Base-by-base conservation (phyloP, 2,113 vertebrate genomes). In the Arizona elegans region DNA sequence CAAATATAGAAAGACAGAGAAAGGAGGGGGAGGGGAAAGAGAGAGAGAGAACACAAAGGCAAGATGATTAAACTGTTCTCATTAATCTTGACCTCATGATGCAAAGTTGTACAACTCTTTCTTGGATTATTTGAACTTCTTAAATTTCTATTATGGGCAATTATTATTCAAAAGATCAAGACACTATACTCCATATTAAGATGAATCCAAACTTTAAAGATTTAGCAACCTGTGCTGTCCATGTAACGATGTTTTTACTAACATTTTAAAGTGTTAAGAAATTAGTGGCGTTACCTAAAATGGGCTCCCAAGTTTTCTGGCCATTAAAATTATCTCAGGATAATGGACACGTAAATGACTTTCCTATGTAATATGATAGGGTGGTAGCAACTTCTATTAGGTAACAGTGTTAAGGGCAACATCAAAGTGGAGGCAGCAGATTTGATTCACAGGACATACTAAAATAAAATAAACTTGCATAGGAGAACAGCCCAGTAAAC, bases 11-110 rank as follows among this genome's bases (percentile, higher is more conserved):
- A 70, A 85, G 56, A 29, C 2, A 0, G 47, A 53, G 87, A 90
- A 59, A 91, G 8, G 0, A 11, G 1, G 29, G 2, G 7, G 85
- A 38, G 38, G 43, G 3, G 43, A 2, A 43, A 43, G 43, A 2
- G 85, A 17, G 43, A 38, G 75, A 92, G 13, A 59, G 62, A 65
- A n/a, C 26, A 38, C 15, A 33, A 75, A 75, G 2, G 33, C 70
- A 85, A 38, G 38, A 75, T 33, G 54, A 8, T 88, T 54, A 88
- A 89, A 88, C n/a, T 15, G 21, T 38, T 54, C 50, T 29, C 13
- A 17, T 23, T 19, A 56, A 21, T 58, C 23, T 33, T 59, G 43
- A 38, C 29, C 54, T 38, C 54, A 81, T 53, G 7, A 75, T 75
- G 70, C 6, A 2, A 75, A 75, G 70, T 33, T 75, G n/a, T 38